A percentile compares a stretch with the other conserved stretches of the same genome.
Evolutionary conservation across 2,888 invertebrate species (phyloP).

Genomic region (Hirtodrosophila duncani): DNA sequence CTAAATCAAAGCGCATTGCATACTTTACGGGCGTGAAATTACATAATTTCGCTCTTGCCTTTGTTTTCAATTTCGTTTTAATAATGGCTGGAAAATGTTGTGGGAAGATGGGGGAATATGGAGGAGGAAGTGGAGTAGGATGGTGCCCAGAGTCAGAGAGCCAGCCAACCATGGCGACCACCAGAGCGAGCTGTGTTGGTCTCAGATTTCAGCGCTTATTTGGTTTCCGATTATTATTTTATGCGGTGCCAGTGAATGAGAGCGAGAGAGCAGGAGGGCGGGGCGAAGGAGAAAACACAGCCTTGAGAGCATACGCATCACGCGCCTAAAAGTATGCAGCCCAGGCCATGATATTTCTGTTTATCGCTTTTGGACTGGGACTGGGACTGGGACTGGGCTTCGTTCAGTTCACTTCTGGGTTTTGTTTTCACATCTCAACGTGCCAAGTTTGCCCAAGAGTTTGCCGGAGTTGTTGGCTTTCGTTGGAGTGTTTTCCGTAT

Average conservation of each 20-base stretch:
- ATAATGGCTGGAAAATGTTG: slow-evolving; percentile 49
- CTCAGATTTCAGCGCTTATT: slow-evolving; percentile 70
- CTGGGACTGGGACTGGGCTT: too few species aligned
- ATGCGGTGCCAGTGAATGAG: slow-evolving; percentile 24
- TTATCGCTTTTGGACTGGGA: slow-evolving; percentile 59
- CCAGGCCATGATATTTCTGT: slow-evolving; percentile 61
- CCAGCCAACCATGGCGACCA: slow-evolving; percentile 5
- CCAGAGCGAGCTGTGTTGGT: slow-evolving; percentile 15
- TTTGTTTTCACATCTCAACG: slow-evolving; percentile 17
- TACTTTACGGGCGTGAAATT: slow-evolving; percentile 56
- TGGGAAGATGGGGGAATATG: background rate
- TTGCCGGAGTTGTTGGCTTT: slow-evolving; percentile 6
- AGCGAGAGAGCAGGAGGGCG: background rate
- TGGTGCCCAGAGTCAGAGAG: slow-evolving; percentile 1
- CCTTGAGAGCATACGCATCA: slow-evolving; percentile 43
- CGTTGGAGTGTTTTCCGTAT: slow-evolving; percentile 4
- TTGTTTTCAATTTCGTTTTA: slow-evolving; percentile 66
- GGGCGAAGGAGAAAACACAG: background rate
- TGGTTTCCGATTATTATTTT: slow-evolving; percentile 72
- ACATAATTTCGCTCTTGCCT: slow-evolving; percentile 42
- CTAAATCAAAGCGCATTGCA: slow-evolving; percentile 46
- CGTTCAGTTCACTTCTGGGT: background rate
- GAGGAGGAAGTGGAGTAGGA: slow-evolving; percentile 1
- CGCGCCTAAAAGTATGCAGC: slow-evolving; percentile 63
- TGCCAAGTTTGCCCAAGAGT: slow-evolving; percentile 16